Percentiles rank a stretch among this genome's conserved stretches.
Evolutionary conservation across 2,888 invertebrate genomes (phyloP).

Genomic region (Pollenia griseotomentosa): DNA sequence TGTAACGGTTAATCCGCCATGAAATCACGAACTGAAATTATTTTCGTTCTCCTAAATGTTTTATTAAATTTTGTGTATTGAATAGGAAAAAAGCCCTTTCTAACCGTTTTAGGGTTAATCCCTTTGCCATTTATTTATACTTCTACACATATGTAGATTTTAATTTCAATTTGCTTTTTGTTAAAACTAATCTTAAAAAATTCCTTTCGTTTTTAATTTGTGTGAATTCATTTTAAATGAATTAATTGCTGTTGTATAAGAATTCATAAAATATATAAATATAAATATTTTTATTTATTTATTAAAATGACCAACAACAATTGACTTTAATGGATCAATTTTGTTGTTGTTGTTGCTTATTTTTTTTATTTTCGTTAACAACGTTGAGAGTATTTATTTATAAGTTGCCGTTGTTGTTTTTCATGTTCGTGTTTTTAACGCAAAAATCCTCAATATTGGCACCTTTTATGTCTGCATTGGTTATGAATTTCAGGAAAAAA

Average conservation of each 20-base stretch:
- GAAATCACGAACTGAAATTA: no score
- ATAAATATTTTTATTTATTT: constrained; percentile 50
- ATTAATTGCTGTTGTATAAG: constrained; percentile 34
- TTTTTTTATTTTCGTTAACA: constrained; percentile 40
- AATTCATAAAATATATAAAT: constrained; percentile 50
- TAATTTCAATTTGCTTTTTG: not conserved
- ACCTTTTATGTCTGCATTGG: constrained; percentile 69
- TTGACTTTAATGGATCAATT: constrained; percentile 66
- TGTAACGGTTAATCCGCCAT: no score
- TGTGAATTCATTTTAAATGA: constrained; percentile 22
- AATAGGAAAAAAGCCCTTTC: no score
- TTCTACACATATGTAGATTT: not conserved
- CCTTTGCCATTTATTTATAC: not conserved
- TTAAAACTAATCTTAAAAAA: constrained; percentile 4
- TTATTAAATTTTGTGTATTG: no score
- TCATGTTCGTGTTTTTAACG: constrained; percentile 64
- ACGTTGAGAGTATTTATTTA: constrained; percentile 45
- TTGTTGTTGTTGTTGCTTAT: constrained; percentile 21
- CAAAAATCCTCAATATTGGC: constrained; percentile 69
- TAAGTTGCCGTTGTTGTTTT: constrained; percentile 45
- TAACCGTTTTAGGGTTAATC: not conserved
- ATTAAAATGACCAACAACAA: constrained; percentile 68
- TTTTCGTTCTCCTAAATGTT: no score
- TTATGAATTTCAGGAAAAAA: constrained; percentile 67
- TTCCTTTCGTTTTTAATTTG: constrained; percentile 24